phyloP scores from a whole-genome alignment of 30 jellyfish, hydroid and myxozoan genomes.

The Catostylus mosaicus region DNA sequence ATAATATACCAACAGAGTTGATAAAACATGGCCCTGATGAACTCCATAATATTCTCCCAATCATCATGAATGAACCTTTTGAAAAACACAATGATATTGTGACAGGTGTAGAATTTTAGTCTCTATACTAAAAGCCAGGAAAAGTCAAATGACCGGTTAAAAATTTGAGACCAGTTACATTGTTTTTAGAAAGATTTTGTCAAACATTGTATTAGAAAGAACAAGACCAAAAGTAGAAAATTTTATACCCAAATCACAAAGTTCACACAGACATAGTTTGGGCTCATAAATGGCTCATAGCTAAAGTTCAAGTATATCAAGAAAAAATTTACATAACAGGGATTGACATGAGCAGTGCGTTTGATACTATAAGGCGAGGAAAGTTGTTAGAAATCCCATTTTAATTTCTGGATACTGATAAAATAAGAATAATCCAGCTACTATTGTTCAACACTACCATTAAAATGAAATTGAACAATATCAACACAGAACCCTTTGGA shows the following conservation, averaged over 20 bases:
- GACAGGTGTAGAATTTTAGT: constrained; percentile 15
- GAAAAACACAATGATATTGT: constrained; percentile 45
- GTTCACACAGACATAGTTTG: constrained; percentile 52
- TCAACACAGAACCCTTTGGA: constrained; percentile 48
- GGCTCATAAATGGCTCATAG: constrained; percentile 66
- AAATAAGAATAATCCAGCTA: constrained; percentile 53
- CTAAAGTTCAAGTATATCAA: constrained; percentile 51
- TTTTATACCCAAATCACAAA: constrained; percentile 46
- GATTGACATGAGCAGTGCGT: constrained; percentile 49
- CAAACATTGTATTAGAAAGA: constrained; percentile 45
- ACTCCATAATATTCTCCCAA: constrained; percentile 41
- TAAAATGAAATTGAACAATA: constrained; percentile 30
- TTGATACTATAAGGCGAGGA: constrained; percentile 32
- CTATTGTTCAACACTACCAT: constrained; percentile 26
- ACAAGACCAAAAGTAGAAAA: constrained; percentile 44
- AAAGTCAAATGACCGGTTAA: constrained; percentile 55
- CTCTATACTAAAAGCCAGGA: constrained; percentile 49
- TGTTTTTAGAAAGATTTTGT: constrained; percentile 49
- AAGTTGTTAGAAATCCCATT: constrained; percentile 26
- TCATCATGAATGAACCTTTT: constrained; percentile 37
- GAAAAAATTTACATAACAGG: constrained; percentile 43
- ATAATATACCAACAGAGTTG: constrained; percentile 12
- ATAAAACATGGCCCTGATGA: constrained; percentile 37
- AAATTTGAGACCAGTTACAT: constrained; percentile 50
- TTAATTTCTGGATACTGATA: constrained; percentile 12